These are phyloP conservation scores for Neolamprologus hecqui DNA, from an alignment of 2,113 vertebrate species.

Conservation along the genomic window DNA sequence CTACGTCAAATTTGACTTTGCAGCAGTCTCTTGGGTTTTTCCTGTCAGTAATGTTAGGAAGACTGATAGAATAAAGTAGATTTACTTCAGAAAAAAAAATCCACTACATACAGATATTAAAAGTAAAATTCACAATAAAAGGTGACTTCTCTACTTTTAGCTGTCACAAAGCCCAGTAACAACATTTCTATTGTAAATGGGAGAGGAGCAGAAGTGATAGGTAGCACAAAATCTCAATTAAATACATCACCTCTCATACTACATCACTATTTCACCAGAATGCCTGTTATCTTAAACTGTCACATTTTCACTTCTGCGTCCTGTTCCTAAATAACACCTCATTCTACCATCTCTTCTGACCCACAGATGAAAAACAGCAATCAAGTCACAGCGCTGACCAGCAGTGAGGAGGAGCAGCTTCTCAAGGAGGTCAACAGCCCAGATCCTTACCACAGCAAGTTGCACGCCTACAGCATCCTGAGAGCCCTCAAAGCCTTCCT, in stretches of 20 bases:
- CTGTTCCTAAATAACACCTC: not conserved
- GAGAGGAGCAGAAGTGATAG: not conserved
- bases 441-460: slow-evolving; percentile 59
- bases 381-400: slow-evolving; percentile 15
- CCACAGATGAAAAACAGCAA: slow-evolving; percentile 61
- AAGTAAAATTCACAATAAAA: not conserved
- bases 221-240: not conserved
- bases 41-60: not conserved
- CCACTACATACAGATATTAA: too few relatives aligned
- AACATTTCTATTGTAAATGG: not conserved
- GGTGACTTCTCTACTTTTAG: not conserved
- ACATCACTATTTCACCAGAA: not conserved
- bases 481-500: slow-evolving; percentile 70
- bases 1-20: not conserved
- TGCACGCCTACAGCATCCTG: slow-evolving; percentile 70
- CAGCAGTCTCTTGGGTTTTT: not conserved
- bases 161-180: not conserved
- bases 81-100: not conserved
- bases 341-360: not conserved
- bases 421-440: slow-evolving; percentile 26
- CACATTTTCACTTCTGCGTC: not conserved
- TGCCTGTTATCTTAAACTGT: not conserved
- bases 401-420: slow-evolving; percentile 29
- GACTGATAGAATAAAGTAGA: not conserved
- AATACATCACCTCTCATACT: not conserved